phyloP scores from a whole-genome alignment of 2,113 vertebrate genomes.

The Kryptolebias marmoratus region DNA sequence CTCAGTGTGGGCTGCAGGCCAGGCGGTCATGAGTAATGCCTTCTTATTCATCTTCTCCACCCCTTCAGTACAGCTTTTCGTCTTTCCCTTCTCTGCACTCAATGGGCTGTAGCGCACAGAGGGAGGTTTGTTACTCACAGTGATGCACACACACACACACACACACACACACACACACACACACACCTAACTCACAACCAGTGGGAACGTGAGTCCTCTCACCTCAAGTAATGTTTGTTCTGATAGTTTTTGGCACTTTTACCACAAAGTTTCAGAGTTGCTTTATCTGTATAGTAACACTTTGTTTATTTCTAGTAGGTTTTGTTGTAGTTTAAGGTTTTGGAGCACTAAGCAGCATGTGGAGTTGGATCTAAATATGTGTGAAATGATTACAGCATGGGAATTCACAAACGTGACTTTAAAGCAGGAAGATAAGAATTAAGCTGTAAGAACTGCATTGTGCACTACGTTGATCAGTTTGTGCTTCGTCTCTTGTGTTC shows the following conservation, averaged over 20 bases:
- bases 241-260: slow-evolving; percentile 34
- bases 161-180: slow-evolving; percentile 1
- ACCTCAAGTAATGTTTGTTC: slow-evolving; percentile 16
- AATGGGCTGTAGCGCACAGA: slow-evolving; percentile 60
- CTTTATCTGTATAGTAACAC: slow-evolving; percentile 20
- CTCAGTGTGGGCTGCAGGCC: slow-evolving; percentile 52
- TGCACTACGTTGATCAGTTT: slow-evolving; percentile 29
- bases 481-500: slow-evolving; percentile 21
- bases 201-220: slow-evolving; percentile 15
- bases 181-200: slow-evolving; percentile 34
- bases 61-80: slow-evolving; percentile 31
- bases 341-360: slow-evolving; percentile 39
- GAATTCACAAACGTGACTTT: slow-evolving; percentile 7
- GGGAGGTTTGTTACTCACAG: slow-evolving; percentile 60
- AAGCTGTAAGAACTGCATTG: slow-evolving; percentile 16
- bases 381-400: slow-evolving; percentile 4
- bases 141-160: slow-evolving; percentile 23
- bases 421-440: slow-evolving; percentile 19
- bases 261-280: slow-evolving; percentile 22
- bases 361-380: slow-evolving; percentile 16
- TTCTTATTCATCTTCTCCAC: slow-evolving; percentile 49
- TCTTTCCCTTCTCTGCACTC: slow-evolving; percentile 41
- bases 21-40: slow-evolving; percentile 35
- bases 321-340: slow-evolving; percentile 8
- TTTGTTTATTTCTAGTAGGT: slow-evolving; percentile 24